Conservation (phyloP, 1,140 invertebrate species). For the Tribolium castaneum region DNA sequence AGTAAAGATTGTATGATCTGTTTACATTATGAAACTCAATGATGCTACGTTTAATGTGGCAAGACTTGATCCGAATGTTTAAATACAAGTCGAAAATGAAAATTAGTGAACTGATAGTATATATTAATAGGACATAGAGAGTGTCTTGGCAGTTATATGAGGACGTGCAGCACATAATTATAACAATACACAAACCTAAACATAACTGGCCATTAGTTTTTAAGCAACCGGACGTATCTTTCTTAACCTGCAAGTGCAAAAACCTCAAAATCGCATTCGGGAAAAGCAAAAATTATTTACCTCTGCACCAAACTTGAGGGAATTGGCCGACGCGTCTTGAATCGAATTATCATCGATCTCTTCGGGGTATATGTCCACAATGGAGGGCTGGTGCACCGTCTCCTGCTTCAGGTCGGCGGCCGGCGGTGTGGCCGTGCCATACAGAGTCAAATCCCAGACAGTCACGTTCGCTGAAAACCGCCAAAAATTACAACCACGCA, state of each 20-base stretch:
- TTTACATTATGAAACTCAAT: constrained; percentile 32
- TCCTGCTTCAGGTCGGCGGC: constrained; percentile 61
- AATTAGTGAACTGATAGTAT: constrained; percentile 47
- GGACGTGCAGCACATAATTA: constrained; percentile 57
- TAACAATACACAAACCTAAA: constrained; percentile 63
- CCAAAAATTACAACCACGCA: not conserved
- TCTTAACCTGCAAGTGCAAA: constrained; percentile 47
- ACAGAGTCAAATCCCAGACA: constrained; percentile 70
- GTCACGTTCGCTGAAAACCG: constrained; percentile 65
- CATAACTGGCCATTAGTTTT: constrained; percentile 60
- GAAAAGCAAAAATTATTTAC: constrained; percentile 43
- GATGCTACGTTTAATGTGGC: constrained; percentile 36
- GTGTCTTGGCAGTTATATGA: constrained; percentile 51
- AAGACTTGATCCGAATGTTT: constrained; percentile 33
- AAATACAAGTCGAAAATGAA: constrained; percentile 44
- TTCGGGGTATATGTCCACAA: constrained; percentile 47
- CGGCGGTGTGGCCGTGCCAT: constrained; percentile 69
- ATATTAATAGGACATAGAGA: constrained; percentile 55
- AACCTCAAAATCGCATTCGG: not conserved
- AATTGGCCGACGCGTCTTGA: constrained; percentile 52
- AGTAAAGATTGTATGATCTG: constrained; percentile 15
- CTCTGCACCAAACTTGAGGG: constrained; percentile 54
- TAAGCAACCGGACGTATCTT: constrained; percentile 58
- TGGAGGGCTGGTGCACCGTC: constrained; percentile 20
- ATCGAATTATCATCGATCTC: constrained; percentile 59